Evolutionary conservation across 2,797 vertebrate genomes (phyloP), one percentile per base, ranked within the genome.

Genomic region (Microctenopoma steveboyesi): DNA sequence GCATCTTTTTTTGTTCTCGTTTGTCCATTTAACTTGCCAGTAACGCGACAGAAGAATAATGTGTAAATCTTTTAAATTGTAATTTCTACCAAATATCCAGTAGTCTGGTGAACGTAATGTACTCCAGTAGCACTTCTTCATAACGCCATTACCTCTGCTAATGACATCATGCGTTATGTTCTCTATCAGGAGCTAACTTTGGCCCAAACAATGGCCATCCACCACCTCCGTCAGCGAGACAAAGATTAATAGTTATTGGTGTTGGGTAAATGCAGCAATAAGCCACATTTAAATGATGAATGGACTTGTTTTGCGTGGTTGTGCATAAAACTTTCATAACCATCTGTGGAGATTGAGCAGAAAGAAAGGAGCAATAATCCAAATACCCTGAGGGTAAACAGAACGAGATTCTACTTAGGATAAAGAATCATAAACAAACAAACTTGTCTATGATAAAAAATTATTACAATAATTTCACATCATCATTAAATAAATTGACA

Each of bases 251-350:
- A 84, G 61, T 59, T 55, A 53, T 63, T 57, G 15, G 54, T 13
- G 69, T 15, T 59, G 43, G 55, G 73, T 69, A 79, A 86, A 78
- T 72, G 66, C 69, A 62, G 71, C 85, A 80, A 77, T 74, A 30
- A 77, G 58, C 42, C 72, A 53, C 53, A 64, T 74, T 78, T 72
- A 65, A 86, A 79, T 85, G 83, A 88, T 80, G 3, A 81, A 90
- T 77, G 50, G 56, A 80, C 64, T 56, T 18, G 27, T 83, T 88
- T 81, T 66, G 50, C 33, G 7, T 74, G 69, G 67, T 62, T 40
- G 61, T 16, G n/a, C 50, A 85, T 85, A 33, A 83, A 88, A 82
- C 65, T 88, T 84, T 82, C 79, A 90, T 76, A 86, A 63, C 76
- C 76, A 82, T 86, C 74, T 82, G 84, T 59, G 37, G 63, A 74